These are phyloP conservation scores for Fratercula arctica DNA, from an alignment of 2,797 vertebrate genomes.

Conservation along the genomic window DNA sequence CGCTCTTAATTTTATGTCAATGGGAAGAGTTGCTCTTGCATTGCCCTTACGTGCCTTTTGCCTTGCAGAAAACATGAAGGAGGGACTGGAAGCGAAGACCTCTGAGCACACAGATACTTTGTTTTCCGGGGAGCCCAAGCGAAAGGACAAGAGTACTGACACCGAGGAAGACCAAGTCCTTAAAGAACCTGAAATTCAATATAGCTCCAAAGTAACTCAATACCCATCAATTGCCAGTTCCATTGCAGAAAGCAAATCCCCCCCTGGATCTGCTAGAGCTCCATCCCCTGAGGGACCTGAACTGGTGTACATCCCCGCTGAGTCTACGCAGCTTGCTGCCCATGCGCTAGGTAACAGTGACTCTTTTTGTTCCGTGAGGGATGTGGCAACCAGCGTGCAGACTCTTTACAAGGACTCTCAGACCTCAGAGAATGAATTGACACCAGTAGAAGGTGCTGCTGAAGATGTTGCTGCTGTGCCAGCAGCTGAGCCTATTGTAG, in stretches of 20 bases:
- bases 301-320: constrained; percentile 52
- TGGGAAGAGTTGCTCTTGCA: not conserved
- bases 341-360: constrained; percentile 64
- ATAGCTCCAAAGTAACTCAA: constrained; percentile 50
- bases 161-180: constrained; percentile 61
- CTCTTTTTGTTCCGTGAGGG: constrained; percentile 53
- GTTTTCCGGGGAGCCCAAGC: not conserved
- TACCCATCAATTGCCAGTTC: constrained; percentile 20
- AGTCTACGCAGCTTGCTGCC: constrained; percentile 66
- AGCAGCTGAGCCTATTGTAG: not conserved
- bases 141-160: constrained; percentile 59
- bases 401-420: not conserved
- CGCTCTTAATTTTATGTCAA: not conserved
- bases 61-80: constrained; percentile 38
- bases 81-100: not conserved
- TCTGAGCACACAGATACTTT: not conserved
- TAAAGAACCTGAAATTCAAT: not conserved
- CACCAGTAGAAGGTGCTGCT: not conserved
- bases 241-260: not conserved
- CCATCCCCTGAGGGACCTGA: not conserved
- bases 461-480: constrained; percentile 1
- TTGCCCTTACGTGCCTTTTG: not conserved
- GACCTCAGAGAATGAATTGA: not conserved
- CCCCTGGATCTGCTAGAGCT: not conserved
- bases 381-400: constrained; percentile 67